phyloP scores from a whole-genome alignment of 2,113 vertebrate genomes.

The Cranoglanis bouderius region DNA sequence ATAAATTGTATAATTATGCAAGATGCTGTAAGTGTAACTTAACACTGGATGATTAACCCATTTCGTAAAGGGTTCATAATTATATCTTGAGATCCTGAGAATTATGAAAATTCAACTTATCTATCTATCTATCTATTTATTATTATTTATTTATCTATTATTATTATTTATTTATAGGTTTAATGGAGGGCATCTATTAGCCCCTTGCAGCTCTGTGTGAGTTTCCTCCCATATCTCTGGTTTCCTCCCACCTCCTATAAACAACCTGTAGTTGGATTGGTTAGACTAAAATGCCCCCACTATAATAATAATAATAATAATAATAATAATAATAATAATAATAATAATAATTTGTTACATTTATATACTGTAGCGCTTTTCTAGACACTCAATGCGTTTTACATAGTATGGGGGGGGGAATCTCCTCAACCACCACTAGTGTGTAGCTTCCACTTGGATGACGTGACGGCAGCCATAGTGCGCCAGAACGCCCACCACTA shows the following conservation, averaged over 20 bases:
- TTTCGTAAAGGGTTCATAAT: not conserved
- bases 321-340: too few relatives aligned
- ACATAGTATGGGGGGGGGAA: too few relatives aligned
- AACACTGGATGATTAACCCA: not conserved
- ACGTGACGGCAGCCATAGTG: too few relatives aligned
- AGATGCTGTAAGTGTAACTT: not conserved
- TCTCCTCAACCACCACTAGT: too few relatives aligned
- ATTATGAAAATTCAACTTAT: not conserved
- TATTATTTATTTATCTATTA: too few relatives aligned
- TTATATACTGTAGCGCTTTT: too few relatives aligned
- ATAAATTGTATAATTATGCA: constrained; percentile 34
- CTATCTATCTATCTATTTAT: not conserved
- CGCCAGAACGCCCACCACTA: too few relatives aligned
- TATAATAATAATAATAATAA: too few relatives aligned
- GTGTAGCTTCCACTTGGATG: too few relatives aligned
- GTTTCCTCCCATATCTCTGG: not conserved
- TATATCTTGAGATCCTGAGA: not conserved
- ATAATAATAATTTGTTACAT: too few relatives aligned
- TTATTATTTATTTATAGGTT: not conserved
- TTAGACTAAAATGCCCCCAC: not conserved
- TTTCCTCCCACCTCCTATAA: not conserved
- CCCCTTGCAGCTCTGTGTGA: not conserved
- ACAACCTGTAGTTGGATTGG: not conserved
- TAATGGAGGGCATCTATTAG: not conserved
- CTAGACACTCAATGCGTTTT: too few relatives aligned